phyloP scores from a whole-genome alignment of 2,797 vertebrate genomes.

The Buphagus erythrorhynchus region DNA sequence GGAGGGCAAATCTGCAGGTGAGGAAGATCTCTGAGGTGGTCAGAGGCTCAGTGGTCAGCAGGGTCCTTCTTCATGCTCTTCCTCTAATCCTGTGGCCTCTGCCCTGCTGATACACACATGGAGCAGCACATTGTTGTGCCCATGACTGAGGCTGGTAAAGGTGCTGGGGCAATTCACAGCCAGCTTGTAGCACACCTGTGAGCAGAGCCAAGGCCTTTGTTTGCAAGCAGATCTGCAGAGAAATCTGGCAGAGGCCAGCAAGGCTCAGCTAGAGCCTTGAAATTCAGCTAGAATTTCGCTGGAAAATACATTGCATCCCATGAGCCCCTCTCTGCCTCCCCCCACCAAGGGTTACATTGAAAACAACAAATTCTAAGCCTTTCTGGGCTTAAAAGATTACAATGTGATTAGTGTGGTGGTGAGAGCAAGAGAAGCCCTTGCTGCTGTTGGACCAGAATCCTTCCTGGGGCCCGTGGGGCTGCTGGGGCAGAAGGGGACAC shows the following conservation, averaged over 20 bases:
- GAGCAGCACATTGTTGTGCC: background rate
- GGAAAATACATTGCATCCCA: background rate
- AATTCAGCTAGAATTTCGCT: background rate
- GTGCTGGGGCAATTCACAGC: background rate
- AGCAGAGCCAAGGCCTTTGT: background rate
- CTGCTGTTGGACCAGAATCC: background rate
- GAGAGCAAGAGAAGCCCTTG: background rate
- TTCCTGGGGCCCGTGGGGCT: background rate
- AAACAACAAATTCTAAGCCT: slow-evolving; percentile 24
- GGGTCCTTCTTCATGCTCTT: background rate
- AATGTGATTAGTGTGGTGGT: background rate
- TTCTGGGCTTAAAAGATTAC: slow-evolving; percentile 44
- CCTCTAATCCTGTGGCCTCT: background rate
- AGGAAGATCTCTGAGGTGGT: background rate
- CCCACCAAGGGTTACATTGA: background rate
- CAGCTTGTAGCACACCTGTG: accelerated
- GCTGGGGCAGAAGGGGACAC: background rate
- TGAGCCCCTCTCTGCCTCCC: background rate
- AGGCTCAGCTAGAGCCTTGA: no score
- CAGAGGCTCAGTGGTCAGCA: background rate
- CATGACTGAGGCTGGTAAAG: background rate
- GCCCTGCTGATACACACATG: background rate
- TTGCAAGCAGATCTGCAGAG: background rate
- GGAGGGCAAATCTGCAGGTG: background rate
- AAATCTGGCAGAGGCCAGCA: background rate